Evolutionary conservation across 2,113 vertebrate genomes (phyloP).

Genomic region (Butastur rufipennis): DNA sequence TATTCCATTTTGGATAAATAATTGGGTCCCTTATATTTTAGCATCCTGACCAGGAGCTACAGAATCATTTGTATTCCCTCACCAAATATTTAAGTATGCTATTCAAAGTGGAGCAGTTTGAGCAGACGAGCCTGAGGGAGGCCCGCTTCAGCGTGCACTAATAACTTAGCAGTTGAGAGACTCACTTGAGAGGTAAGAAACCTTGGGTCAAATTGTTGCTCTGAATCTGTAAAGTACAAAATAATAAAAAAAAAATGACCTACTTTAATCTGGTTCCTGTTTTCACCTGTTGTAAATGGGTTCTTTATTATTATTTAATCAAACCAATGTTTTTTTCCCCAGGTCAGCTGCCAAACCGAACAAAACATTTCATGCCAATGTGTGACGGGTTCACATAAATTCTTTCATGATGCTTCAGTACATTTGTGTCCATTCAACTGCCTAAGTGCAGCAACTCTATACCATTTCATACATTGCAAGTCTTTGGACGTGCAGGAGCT

Average conservation of each 20-base stretch:
- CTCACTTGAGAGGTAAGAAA: not conserved
- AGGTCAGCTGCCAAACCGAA: not conserved
- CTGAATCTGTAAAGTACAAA: not conserved
- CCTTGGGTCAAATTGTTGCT: not conserved
- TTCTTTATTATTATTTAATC: not conserved
- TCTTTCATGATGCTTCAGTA: not conserved
- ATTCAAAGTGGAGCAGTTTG: not conserved
- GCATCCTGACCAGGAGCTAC: not conserved
- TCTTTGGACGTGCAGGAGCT: not conserved
- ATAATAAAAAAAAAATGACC: not conserved
- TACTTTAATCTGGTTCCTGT: not conserved
- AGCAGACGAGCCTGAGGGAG: constrained; percentile 3
- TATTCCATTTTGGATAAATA: not conserved
- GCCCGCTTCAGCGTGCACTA: not conserved
- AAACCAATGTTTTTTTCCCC: not conserved
- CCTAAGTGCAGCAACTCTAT: not conserved
- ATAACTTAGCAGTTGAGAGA: not conserved
- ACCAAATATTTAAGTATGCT: not conserved
- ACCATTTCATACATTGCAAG: not conserved
- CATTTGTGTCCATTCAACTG: not conserved
- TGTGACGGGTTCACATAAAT: not conserved
- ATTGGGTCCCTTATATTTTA: not conserved
- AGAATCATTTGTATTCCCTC: not conserved
- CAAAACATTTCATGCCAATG: not conserved
- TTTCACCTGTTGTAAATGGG: not conserved